These are phyloP conservation scores for Peromyscus eremicus DNA, from an alignment of 2,797 vertebrate genomes.

Conservation along the genomic window DNA sequence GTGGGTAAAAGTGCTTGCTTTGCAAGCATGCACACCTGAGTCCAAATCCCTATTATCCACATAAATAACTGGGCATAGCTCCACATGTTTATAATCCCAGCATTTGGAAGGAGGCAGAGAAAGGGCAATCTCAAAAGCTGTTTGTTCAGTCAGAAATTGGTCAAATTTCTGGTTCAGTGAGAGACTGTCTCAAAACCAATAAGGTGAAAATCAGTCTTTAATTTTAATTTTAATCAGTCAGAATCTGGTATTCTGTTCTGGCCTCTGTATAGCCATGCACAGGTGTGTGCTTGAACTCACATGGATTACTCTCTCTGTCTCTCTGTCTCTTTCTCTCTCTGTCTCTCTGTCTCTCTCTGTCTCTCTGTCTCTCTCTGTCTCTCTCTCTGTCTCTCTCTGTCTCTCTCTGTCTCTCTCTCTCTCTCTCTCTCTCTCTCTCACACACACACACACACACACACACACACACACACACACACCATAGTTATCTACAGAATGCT, in stretches of 20 bases:
- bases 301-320: neutral
- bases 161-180: neutral
- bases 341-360: too few species aligned
- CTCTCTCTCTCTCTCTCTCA: neutral
- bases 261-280: neutral
- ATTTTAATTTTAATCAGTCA: neutral
- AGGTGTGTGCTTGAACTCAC: neutral
- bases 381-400: too few species aligned
- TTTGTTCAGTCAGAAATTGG: neutral
- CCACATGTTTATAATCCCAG: too few species aligned
- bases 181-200: neutral
- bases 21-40: too few species aligned
- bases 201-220: neutral
- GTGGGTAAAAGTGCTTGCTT: neutral
- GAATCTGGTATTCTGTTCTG: neutral
- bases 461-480: neutral
- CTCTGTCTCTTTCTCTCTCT: too few species aligned
- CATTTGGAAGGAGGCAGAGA: too few species aligned
- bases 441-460: neutral
- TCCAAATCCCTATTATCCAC: neutral
- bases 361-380: too few species aligned
- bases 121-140: too few species aligned
- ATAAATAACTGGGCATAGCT: too few species aligned
- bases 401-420: too few species aligned
- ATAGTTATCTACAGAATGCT: neutral